phyloP scores from a whole-genome alignment of 1,140 invertebrate species.

The Aphelenchoides besseyi region DNA sequence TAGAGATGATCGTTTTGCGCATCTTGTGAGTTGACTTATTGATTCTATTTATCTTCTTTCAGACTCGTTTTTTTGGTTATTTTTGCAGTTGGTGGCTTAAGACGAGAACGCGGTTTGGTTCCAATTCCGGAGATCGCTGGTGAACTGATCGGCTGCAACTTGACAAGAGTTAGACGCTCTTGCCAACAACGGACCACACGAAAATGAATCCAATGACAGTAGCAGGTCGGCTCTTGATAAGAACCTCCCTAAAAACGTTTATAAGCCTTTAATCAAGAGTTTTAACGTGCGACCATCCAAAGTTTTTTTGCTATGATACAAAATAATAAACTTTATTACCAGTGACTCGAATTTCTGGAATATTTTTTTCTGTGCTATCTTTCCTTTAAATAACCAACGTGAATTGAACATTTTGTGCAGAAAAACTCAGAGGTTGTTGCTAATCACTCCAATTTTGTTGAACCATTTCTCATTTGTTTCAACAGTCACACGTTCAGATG shows the following conservation, averaged over 20 bases:
- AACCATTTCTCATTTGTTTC: background rate
- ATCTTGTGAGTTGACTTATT: background rate
- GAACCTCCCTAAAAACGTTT: too few relatives aligned
- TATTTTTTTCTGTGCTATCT: too few relatives aligned
- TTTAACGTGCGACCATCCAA: too few relatives aligned
- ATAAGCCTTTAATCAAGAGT: too few relatives aligned
- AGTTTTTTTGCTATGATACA: too few relatives aligned
- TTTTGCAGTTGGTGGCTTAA: background rate
- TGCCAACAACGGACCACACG: too few relatives aligned
- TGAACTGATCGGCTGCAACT: background rate
- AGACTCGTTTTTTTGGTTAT: background rate
- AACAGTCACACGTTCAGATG: background rate
- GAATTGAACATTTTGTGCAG: background rate
- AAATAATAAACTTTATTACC: too few relatives aligned
- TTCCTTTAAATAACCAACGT: background rate
- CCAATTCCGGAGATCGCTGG: background rate
- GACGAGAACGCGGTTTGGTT: background rate
- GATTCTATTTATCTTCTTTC: background rate
- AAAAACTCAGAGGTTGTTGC: conserved; percentile 1
- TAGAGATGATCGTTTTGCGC: background rate
- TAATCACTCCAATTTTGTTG: background rate
- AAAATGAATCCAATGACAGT: too few relatives aligned
- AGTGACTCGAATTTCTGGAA: too few relatives aligned
- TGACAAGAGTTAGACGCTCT: background rate
- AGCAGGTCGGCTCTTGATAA: too few relatives aligned